Conservation (phyloP, 30 jellyfish, hydroid and myxozoan genomes). For the Hydra vulgaris region DNA sequence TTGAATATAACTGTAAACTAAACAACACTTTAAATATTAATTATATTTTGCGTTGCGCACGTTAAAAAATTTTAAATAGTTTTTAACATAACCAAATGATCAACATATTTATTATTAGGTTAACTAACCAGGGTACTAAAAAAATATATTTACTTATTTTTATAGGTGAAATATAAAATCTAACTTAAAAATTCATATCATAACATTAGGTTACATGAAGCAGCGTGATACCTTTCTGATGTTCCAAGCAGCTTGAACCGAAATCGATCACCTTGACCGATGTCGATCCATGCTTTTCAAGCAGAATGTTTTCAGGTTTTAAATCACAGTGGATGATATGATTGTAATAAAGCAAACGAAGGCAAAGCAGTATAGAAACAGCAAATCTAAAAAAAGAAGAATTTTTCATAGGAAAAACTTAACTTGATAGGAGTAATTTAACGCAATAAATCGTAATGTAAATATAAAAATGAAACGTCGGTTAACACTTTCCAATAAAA, state of each 20-base stretch:
- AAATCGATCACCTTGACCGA: conserved; percentile 85
- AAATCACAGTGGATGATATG: conserved; percentile 78
- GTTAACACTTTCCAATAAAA: too few species aligned
- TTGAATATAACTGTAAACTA: conserved; percentile 77
- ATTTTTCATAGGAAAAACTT: background rate
- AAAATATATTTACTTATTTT: too few species aligned
- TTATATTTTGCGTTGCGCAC: background rate
- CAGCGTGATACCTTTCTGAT: conserved; percentile 90
- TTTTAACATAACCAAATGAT: too few species aligned
- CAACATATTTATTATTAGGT: too few species aligned
- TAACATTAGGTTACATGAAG: too few species aligned
- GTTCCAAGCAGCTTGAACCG: conserved; percentile 89
- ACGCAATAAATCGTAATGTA: background rate
- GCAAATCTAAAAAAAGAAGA: conserved; percentile 45
- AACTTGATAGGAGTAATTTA: background rate
- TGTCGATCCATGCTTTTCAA: conserved; percentile 70
- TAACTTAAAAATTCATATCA: too few species aligned
- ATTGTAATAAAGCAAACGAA: conserved; percentile 54
- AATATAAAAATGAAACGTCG: background rate
- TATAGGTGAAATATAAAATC: too few species aligned
- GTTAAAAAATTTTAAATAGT: too few species aligned
- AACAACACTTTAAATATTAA: background rate
- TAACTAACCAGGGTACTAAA: too few species aligned
- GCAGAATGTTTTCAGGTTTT: conserved; percentile 81
- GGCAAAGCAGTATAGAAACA: conserved; percentile 72